Conservation (phyloP, 1,140 invertebrate genomes). For the Bilobella aurantiaca region DNA sequence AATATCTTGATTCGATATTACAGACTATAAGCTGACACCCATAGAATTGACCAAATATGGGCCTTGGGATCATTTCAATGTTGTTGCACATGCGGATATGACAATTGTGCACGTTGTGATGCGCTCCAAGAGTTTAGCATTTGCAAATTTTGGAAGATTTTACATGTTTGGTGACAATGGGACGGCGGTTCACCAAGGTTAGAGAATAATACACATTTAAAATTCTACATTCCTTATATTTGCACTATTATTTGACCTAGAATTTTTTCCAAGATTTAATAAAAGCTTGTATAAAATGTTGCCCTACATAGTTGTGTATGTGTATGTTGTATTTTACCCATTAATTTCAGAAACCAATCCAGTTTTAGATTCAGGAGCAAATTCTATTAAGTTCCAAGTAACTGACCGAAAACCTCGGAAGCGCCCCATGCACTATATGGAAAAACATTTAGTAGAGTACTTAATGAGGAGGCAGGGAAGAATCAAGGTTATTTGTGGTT, state of each 20-base stretch:
- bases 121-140: not conserved
- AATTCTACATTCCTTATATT: too few relatives aligned
- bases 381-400: not conserved
- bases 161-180: not conserved
- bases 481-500: not conserved
- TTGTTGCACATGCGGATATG: not conserved
- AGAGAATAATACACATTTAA: too few relatives aligned
- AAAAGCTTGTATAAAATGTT: too few relatives aligned
- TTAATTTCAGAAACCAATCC: too few relatives aligned
- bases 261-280: too few relatives aligned
- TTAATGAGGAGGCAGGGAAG: not conserved
- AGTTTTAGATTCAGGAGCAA: conserved; percentile 1
- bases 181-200: not conserved
- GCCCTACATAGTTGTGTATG: too few relatives aligned
- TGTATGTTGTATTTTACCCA: too few relatives aligned
- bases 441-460: not conserved
- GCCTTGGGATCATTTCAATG: not conserved
- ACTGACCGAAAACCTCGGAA: not conserved
- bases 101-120: not conserved
- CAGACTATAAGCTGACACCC: not conserved
- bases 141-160: not conserved
- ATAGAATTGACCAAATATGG: not conserved
- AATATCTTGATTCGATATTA: not conserved
- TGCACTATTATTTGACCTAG: too few relatives aligned
- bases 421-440: not conserved